Conservation (phyloP, 1,140 invertebrate genomes). For the Pseudachorutes palmiensis region DNA sequence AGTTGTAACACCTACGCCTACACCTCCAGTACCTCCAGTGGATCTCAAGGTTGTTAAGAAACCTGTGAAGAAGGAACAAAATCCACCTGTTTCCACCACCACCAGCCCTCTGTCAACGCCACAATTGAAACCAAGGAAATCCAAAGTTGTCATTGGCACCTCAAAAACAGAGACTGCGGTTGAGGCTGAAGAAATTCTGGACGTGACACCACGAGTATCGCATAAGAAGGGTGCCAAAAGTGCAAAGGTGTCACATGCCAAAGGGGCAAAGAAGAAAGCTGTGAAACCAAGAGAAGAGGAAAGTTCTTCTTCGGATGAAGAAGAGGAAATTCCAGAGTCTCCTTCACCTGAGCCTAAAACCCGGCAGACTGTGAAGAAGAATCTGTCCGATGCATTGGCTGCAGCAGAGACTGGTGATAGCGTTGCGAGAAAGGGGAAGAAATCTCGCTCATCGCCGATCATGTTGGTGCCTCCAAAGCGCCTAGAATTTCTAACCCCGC, state of each 20-base stretch:
- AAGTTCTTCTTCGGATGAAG: too few relatives aligned
- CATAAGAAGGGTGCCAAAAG: too few relatives aligned
- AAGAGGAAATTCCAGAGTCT: not conserved
- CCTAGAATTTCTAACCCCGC: not conserved
- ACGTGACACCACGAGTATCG: not conserved
- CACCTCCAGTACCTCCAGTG: not conserved
- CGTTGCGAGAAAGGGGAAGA: not conserved
- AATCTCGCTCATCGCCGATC: not conserved
- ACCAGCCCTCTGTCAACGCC: not conserved
- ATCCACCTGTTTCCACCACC: not conserved
- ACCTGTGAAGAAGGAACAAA: not conserved
- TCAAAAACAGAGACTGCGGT: slow-evolving; percentile 7
- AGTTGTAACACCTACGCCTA: not conserved
- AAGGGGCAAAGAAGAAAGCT: slow-evolving; percentile 7
- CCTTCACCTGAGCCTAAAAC: not conserved
- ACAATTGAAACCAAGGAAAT: not conserved
- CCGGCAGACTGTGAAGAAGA: not conserved
- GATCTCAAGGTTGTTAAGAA: not conserved
- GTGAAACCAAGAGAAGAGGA: not conserved
- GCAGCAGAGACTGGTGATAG: not conserved
- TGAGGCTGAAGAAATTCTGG: too few relatives aligned
- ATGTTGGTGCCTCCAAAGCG: not conserved
- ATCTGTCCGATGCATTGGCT: not conserved
- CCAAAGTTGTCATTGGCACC: not conserved
- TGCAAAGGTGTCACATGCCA: too few relatives aligned